Percentiles rank a stretch among this genome's conserved stretches.
These are phyloP conservation scores for Okamejei kenojei DNA, from an alignment of 2,797 vertebrate genomes.

Conservation along the genomic window DNA sequence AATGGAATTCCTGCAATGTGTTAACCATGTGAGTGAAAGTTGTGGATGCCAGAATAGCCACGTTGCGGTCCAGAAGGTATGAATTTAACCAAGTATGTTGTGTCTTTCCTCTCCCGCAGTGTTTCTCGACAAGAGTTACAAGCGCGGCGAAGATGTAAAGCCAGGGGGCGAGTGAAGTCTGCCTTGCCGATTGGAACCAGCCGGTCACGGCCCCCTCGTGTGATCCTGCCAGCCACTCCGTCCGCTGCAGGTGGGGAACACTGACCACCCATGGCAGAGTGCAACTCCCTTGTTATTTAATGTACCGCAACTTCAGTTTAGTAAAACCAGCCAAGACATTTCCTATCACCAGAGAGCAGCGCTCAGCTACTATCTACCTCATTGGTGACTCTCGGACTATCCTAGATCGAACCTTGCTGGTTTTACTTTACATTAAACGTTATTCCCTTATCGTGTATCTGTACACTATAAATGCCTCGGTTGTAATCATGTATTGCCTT, in stretches of 20 bases:
- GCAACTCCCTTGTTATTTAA: not conserved
- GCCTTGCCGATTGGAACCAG: not conserved
- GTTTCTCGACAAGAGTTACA: not conserved
- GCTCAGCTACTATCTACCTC: no score
- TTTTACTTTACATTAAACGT: no score
- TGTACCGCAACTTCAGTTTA: not conserved
- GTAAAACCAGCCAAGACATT: not conserved
- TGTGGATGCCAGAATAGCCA: not conserved
- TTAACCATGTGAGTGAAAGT: not conserved
- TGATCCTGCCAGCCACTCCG: conserved; percentile 23
- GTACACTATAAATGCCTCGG: no score
- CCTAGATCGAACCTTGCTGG: no score
- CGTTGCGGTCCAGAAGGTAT: not conserved
- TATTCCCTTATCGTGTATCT: no score
- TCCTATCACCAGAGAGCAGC: no score
- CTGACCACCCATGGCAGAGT: not conserved
- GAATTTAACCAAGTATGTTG: not conserved
- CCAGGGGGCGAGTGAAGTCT: not conserved
- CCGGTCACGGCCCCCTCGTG: conserved; percentile 8
- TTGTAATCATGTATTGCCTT: no score
- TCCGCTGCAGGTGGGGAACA: not conserved
- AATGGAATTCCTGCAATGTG: not conserved
- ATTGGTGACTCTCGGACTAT: no score
- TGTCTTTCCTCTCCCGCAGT: not conserved
- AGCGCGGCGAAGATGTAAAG: not conserved